Evolutionary conservation across 2,113 vertebrate species (phyloP).

Genomic region (Daubentonia madagascariensis): DNA sequence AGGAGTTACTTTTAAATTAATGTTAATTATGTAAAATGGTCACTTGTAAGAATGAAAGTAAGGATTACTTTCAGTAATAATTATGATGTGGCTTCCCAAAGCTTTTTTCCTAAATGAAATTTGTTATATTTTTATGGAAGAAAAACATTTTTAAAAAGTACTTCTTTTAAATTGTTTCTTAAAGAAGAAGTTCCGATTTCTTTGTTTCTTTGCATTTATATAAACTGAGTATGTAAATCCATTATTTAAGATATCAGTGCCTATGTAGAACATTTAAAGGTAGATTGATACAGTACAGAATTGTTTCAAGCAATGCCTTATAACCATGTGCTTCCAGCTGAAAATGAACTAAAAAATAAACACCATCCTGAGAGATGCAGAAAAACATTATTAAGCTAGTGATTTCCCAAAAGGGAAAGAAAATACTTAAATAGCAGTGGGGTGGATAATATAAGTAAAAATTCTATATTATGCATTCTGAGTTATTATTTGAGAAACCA

Average conservation of each 20-base stretch:
- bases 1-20: not conserved
- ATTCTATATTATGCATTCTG: not conserved
- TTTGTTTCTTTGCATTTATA: not conserved
- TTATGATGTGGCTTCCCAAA: not conserved
- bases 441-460: not conserved
- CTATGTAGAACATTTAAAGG: not conserved
- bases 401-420: not conserved
- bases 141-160: not conserved
- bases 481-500: not conserved
- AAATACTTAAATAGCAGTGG: not conserved
- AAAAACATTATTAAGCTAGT: not conserved
- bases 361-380: not conserved
- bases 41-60: not conserved
- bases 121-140: not conserved
- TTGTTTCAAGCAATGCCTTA: not conserved
- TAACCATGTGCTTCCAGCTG: not conserved
- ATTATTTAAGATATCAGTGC: not conserved
- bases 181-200: not conserved
- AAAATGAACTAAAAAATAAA: constrained; percentile 1
- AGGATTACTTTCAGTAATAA: not conserved
- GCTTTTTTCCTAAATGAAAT: not conserved
- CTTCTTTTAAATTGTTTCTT: not conserved
- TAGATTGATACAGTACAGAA: not conserved
- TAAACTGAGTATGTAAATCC: not conserved
- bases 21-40: not conserved